Percentiles rank a stretch among this genome's conserved stretches.
phyloP scores from a whole-genome alignment of 2,888 invertebrate genomes.

The Diplolepis rosae region DNA sequence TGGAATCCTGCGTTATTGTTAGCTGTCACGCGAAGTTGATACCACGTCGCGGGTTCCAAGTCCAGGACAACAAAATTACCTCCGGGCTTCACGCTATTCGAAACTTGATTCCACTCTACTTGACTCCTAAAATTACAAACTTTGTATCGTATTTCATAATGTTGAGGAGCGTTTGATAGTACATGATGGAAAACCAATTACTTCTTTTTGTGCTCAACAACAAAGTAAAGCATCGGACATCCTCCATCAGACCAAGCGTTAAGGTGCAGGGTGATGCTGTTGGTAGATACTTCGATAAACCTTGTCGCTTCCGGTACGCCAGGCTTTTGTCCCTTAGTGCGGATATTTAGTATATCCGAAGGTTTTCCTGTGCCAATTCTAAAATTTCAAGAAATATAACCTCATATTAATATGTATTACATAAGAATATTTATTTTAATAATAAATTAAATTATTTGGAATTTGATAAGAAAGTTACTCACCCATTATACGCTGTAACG shows the following conservation, averaged over 20 bases:
- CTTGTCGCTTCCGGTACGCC: constrained; percentile 92
- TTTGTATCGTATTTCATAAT: neutral
- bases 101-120: constrained; percentile 94
- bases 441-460: neutral
- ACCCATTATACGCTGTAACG: constrained; percentile 94
- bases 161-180: neutral
- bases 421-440: too few species aligned
- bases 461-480: constrained; percentile 56
- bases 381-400: constrained; percentile 36
- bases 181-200: constrained; percentile 70
- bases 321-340: constrained; percentile 95
- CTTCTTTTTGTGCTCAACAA: constrained; percentile 96
- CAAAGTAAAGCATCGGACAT: constrained; percentile 96
- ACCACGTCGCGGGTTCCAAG: constrained; percentile 95
- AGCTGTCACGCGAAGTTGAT: constrained; percentile 91
- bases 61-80: constrained; percentile 94
- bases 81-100: constrained; percentile 92
- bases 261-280: constrained; percentile 92
- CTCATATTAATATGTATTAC: neutral
- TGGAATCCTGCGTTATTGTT: constrained; percentile 97
- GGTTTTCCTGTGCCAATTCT: constrained; percentile 95
- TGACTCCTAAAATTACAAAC: constrained; percentile 78
- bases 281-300: constrained; percentile 94
- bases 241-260: constrained; percentile 96
- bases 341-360: constrained; percentile 90